These are phyloP conservation scores for Cheumatopsyche charites DNA, from an alignment of 1,140 invertebrate genomes.

Conservation along the genomic window DNA sequence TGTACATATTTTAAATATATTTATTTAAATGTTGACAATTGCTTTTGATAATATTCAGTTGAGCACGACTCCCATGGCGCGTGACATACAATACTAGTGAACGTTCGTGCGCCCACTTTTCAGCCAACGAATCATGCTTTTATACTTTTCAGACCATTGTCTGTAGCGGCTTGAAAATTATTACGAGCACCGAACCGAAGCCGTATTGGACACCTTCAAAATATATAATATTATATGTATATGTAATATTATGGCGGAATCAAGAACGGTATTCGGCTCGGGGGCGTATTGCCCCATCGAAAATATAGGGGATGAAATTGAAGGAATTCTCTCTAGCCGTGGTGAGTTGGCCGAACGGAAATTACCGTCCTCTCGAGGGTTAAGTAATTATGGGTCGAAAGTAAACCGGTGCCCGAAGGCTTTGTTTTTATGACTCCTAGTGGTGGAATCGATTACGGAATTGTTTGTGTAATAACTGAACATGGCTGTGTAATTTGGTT, in stretches of 20 bases:
- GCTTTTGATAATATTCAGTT: conserved; percentile 18
- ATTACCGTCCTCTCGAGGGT: conserved; percentile 21
- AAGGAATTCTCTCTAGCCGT: background rate
- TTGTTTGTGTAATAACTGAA: conserved; percentile 38
- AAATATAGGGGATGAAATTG: background rate
- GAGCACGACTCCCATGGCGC: conserved; percentile 34
- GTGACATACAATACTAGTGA: conserved; percentile 26
- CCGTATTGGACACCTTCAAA: background rate
- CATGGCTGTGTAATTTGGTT: conserved; percentile 23
- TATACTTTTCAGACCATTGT: background rate
- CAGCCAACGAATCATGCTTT: conserved; percentile 4
- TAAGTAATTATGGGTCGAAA: conserved; percentile 32
- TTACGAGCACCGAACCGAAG: background rate
- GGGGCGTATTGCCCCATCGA: background rate
- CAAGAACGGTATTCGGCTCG: background rate
- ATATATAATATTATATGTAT: background rate
- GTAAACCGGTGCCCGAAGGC: conserved; percentile 17
- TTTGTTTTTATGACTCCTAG: conserved; percentile 33
- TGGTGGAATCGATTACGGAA: conserved; percentile 35
- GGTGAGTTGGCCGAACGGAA: background rate
- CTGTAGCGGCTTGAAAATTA: background rate
- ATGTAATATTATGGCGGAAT: background rate
- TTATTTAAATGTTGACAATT: conserved; percentile 18
- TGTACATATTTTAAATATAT: background rate
- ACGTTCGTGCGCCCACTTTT: conserved; percentile 13